Evolutionary conservation across 2,888 invertebrate species (phyloP).

Genomic region (Artemia sp.): DNA sequence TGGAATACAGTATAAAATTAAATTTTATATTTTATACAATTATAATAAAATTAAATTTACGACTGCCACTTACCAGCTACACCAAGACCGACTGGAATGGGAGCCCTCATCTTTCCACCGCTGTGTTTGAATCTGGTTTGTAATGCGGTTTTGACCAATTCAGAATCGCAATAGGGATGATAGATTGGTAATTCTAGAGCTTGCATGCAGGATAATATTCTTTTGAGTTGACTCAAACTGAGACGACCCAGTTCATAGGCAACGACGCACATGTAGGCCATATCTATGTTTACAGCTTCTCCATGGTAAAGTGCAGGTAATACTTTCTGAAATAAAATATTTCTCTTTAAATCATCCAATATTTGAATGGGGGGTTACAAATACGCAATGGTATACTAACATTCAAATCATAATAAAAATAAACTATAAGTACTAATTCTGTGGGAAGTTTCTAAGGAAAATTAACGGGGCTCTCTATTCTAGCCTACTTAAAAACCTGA

Average conservation of each 20-base stretch:
- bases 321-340: not conserved
- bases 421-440: no score
- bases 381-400: no score
- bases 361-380: not conserved
- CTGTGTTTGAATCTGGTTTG: not conserved
- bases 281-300: constrained; percentile 8
- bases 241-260: constrained; percentile 2
- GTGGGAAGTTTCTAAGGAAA: no score
- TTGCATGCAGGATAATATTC: not conserved
- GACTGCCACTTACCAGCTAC: not conserved
- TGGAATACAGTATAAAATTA: no score
- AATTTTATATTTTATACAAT: no score
- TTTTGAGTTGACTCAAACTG: not conserved
- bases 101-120: constrained; percentile 6
- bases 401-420: no score
- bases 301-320: constrained; percentile 1
- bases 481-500: no score
- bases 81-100: not conserved
- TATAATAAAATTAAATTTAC: no score
- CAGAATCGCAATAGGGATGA: not conserved
- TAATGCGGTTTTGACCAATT: not conserved
- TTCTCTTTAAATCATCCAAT: not conserved
- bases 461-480: no score
- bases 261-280: constrained; percentile 8
- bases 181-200: constrained; percentile 1